A percentile compares a stretch with the other conserved stretches of the same genome.
These are phyloP conservation scores for Argyra leucocephala DNA, from an alignment of 2,888 invertebrate genomes.

Conservation along the genomic window DNA sequence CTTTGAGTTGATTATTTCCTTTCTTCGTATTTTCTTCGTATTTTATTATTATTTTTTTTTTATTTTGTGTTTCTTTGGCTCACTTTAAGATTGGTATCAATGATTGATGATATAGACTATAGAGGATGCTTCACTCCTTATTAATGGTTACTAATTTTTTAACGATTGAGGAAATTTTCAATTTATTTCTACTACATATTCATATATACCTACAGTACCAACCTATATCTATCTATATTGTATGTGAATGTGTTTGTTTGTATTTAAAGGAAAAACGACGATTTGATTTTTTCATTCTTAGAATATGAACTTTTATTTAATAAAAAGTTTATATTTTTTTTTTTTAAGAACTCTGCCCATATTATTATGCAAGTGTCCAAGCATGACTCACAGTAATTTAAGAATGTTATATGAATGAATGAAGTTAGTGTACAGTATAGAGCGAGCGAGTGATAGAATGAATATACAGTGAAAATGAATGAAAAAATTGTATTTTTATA, in stretches of 20 bases:
- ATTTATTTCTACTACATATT: neutral
- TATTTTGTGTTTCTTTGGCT: neutral
- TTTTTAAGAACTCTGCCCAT: neutral
- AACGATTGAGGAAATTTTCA: conserved; percentile 1
- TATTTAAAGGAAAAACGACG: too few relatives aligned
- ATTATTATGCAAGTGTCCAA: neutral
- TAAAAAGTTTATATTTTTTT: too few relatives aligned
- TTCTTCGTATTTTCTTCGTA: neutral
- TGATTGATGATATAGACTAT: conserved; percentile 6
- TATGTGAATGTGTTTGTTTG: too few relatives aligned
- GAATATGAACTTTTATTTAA: too few relatives aligned
- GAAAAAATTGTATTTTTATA: neutral
- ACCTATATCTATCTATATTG: too few relatives aligned
- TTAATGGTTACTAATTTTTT: neutral
- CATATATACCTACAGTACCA: too few relatives aligned
- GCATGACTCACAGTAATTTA: neutral
- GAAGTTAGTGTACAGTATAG: neutral
- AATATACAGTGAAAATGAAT: neutral
- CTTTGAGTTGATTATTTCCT: neutral
- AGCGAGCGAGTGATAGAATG: neutral
- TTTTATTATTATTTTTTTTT: neutral
- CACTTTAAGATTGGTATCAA: neutral
- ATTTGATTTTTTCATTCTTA: too few relatives aligned
- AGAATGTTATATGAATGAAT: neutral
- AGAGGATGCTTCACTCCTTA: conserved; percentile 6